Evolutionary conservation across 2,888 invertebrate species (phyloP).

Genomic region (Coronaproctus castanopsis): DNA sequence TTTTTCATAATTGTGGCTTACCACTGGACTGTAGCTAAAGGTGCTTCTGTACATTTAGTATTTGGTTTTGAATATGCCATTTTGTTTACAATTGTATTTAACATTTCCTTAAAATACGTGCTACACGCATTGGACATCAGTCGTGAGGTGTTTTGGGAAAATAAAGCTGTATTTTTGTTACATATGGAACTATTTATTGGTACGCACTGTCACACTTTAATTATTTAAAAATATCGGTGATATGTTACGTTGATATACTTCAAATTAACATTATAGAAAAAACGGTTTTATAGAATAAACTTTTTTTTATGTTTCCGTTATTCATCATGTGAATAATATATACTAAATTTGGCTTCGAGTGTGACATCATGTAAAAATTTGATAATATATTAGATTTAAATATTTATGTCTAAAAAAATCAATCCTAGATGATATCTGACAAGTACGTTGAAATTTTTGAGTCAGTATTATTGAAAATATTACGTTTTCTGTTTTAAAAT

Average conservation of each 20-base stretch:
- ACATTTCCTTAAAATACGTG: constrained; percentile 79
- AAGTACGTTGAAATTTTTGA: no score
- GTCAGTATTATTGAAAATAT: no score
- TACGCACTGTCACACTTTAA: constrained; percentile 23
- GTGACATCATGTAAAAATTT: no score
- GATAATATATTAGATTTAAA: no score
- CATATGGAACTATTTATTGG: constrained; percentile 94
- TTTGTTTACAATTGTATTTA: constrained; percentile 74
- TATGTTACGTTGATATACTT: not conserved
- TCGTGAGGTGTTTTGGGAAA: constrained; percentile 95
- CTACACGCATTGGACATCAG: constrained; percentile 73
- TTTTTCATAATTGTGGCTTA: constrained; percentile 86
- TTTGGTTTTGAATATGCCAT: constrained; percentile 99
- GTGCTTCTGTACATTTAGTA: constrained; percentile 92
- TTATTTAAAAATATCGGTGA: not conserved
- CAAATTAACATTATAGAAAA: not conserved
- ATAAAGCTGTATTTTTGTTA: constrained; percentile 89
- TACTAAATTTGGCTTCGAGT: no score
- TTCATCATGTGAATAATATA: no score
- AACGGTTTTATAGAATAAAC: no score
- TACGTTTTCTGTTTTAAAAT: no score
- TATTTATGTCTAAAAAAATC: no score
- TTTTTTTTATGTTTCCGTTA: no score
- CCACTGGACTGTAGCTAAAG: constrained; percentile 72
- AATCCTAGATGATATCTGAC: no score